Evolutionary conservation across 2,113 vertebrate genomes (phyloP).

Genomic region (Hyperoodon ampullatus): DNA sequence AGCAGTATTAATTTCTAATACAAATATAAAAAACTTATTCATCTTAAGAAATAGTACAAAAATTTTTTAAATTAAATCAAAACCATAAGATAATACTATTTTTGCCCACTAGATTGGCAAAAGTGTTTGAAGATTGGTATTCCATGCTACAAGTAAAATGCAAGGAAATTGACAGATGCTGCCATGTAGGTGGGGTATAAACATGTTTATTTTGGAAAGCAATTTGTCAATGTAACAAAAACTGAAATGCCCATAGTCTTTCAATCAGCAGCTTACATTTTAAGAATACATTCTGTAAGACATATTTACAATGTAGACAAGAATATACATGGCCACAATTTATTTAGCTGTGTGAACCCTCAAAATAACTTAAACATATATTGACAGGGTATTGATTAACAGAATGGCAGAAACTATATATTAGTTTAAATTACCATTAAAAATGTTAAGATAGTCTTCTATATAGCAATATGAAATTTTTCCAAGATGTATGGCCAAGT

Average conservation of each 20-base stretch:
- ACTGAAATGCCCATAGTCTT: neutral
- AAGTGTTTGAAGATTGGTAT: neutral
- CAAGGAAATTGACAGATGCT: neutral
- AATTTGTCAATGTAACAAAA: neutral
- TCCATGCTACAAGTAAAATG: accelerated
- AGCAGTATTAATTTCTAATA: neutral
- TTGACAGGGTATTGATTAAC: neutral
- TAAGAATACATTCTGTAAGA: neutral
- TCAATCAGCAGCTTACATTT: neutral
- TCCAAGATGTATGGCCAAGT: neutral
- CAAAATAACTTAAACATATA: neutral
- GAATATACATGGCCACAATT: neutral
- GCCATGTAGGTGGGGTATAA: accelerated
- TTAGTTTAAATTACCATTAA: neutral
- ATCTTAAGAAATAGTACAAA: neutral
- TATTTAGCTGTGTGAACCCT: neutral
- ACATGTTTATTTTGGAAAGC: neutral
- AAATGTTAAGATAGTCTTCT: neutral
- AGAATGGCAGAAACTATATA: neutral
- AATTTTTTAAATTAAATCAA: neutral
- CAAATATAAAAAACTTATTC: neutral
- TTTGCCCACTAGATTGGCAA: neutral
- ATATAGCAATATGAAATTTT: neutral
- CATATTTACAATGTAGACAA: neutral
- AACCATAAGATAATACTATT: neutral